These are phyloP conservation scores for Chaetodon trifascialis DNA, from an alignment of 2,113 vertebrate genomes.

Conservation along the genomic window DNA sequence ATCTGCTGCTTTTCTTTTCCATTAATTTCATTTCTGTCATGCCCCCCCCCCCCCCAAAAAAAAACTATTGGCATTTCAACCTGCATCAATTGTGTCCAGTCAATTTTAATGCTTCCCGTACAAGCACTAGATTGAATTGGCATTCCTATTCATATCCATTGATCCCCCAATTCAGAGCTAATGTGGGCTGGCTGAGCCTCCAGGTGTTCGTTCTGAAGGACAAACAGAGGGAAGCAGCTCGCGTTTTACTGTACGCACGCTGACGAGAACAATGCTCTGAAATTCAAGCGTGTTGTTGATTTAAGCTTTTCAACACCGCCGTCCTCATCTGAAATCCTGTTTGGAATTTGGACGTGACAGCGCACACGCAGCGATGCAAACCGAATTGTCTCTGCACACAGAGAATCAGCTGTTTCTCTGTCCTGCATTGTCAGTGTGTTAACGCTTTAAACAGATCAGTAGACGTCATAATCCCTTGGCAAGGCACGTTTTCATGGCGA, in stretches of 20 bases:
- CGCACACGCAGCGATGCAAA: constrained; percentile 37
- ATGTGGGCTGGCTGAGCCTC: constrained; percentile 53
- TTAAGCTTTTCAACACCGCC: constrained; percentile 44
- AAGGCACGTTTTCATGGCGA: constrained; percentile 51
- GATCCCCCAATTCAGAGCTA: constrained; percentile 63
- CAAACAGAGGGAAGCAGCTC: constrained; percentile 36
- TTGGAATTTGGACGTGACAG: constrained; percentile 19
- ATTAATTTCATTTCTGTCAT: constrained; percentile 50
- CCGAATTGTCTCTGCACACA: constrained; percentile 58
- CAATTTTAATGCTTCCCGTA: constrained; percentile 68
- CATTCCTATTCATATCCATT: constrained; percentile 68
- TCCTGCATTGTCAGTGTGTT: constrained; percentile 50
- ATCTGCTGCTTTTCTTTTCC: constrained; percentile 56
- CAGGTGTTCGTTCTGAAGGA: constrained; percentile 64
- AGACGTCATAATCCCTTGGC: constrained; percentile 69
- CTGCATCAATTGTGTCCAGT: constrained; percentile 63
- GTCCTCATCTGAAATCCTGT: constrained; percentile 50
- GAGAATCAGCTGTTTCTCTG: constrained; percentile 67
- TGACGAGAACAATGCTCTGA: constrained; percentile 17
- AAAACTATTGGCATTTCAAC: constrained; percentile 56
- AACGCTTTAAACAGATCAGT: constrained; percentile 73
- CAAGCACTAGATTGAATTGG: constrained; percentile 64
- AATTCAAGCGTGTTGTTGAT: constrained; percentile 34
- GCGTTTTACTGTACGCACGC: constrained; percentile 1
- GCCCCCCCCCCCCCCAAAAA: neutral